Evolutionary conservation across 2,113 vertebrate genomes (phyloP).

Genomic region (Trichomycterus rosablanca): DNA sequence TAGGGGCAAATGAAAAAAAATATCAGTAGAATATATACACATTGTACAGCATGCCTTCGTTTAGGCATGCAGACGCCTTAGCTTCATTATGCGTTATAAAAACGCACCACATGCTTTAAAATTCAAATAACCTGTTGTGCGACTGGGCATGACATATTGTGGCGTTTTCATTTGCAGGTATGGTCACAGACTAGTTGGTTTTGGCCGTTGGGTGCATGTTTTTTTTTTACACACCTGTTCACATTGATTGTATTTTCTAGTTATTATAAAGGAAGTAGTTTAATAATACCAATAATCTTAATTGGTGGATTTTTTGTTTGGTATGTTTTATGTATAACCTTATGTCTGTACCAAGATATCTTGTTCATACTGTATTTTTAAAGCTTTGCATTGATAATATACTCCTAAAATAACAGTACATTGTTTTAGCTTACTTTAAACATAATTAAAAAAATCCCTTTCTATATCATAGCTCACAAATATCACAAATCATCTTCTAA

Average conservation of each 20-base stretch:
- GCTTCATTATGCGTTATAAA: not conserved
- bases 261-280: not conserved
- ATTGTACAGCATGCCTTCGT: not conserved
- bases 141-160: conserved; percentile 12
- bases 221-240: not conserved
- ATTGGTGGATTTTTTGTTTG: not conserved
- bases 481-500: too few species aligned
- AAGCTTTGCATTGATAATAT: too few species aligned
- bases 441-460: too few species aligned
- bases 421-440: too few species aligned
- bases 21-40: conserved; percentile 2
- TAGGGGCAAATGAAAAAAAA: not conserved
- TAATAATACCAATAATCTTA: not conserved
- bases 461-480: too few species aligned
- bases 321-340: too few species aligned
- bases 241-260: not conserved
- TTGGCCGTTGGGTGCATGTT: not conserved
- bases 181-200: conserved; percentile 5
- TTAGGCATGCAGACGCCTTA: not conserved
- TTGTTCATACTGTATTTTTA: too few species aligned
- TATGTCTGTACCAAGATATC: too few species aligned
- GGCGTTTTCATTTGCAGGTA: conserved; percentile 9
- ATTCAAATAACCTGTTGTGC: conserved; percentile 35
- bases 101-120: conserved; percentile 26
- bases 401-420: too few species aligned